Evolutionary conservation across 2,797 vertebrate genomes (phyloP).

Genomic region (Hylomyscus alleni): DNA sequence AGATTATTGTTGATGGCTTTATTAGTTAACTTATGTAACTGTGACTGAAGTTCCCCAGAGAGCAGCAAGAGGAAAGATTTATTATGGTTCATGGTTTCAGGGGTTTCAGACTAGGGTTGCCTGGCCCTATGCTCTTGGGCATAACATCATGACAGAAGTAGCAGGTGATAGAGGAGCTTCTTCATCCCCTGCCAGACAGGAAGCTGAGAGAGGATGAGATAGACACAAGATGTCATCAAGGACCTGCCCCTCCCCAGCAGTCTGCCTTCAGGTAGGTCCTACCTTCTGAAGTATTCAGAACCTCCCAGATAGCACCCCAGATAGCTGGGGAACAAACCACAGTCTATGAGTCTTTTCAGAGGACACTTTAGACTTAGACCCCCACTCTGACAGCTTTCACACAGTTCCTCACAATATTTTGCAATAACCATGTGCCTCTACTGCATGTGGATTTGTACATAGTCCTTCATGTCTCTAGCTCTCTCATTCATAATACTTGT

Average conservation of each 20-base stretch:
- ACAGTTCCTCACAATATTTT: not conserved
- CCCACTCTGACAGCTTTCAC: not conserved
- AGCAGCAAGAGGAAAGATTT: not conserved
- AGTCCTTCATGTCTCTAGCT: not conserved
- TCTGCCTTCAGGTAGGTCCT: not conserved
- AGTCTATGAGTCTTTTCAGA: not conserved
- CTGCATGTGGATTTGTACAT: not conserved
- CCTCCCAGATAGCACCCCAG: not conserved
- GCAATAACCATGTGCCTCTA: not conserved
- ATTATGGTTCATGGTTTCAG: not conserved
- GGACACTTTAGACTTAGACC: not conserved
- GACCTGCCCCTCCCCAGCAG: not conserved
- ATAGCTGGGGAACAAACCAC: not conserved
- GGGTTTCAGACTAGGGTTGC: not conserved
- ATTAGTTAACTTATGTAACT: not conserved
- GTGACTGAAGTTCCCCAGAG: not conserved
- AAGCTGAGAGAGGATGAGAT: not conserved
- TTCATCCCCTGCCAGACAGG: not conserved
- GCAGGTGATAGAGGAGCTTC: not conserved
- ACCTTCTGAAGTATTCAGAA: not conserved
- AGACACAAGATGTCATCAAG: not conserved
- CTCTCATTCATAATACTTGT: not conserved
- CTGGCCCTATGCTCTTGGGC: not conserved
- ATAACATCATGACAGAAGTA: not conserved
- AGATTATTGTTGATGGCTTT: not conserved